Percentiles rank a stretch among this genome's conserved stretches.
Evolutionary conservation across 2,888 invertebrate genomes (phyloP).

Genomic region (Limenitis camilla): DNA sequence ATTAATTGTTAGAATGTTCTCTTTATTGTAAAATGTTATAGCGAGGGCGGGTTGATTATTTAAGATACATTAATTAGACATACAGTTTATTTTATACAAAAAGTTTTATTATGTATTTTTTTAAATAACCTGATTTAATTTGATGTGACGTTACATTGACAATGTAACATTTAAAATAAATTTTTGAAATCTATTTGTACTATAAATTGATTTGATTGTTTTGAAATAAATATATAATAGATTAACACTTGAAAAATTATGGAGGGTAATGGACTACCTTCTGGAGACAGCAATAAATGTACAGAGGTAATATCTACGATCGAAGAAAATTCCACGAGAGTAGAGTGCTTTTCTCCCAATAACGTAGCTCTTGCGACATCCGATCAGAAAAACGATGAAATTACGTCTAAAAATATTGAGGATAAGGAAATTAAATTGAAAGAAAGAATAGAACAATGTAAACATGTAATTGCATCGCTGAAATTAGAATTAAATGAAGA

Average conservation of each 20-base stretch:
- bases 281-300: slow-evolving; percentile 40
- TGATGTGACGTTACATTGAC: too few relatives aligned
- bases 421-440: slow-evolving; percentile 53
- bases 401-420: slow-evolving; percentile 27
- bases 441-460: slow-evolving; percentile 56
- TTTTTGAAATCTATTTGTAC: not conserved
- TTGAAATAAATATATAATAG: not conserved
- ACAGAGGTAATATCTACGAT: slow-evolving; percentile 1
- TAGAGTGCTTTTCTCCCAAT: not conserved
- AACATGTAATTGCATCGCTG: slow-evolving; percentile 53
- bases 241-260: slow-evolving; percentile 24
- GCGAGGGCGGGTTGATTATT: too few relatives aligned
- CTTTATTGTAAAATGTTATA: too few relatives aligned
- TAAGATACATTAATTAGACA: too few relatives aligned
- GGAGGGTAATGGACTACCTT: slow-evolving; percentile 38
- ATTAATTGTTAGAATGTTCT: too few relatives aligned
- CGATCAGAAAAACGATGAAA: slow-evolving; percentile 3
- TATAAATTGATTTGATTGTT: too few relatives aligned
- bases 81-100: too few relatives aligned
- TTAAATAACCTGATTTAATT: too few relatives aligned
- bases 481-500: slow-evolving; percentile 57
- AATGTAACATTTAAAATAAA: too few relatives aligned
- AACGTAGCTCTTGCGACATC: not conserved
- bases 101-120: too few relatives aligned
- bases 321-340: not conserved